A percentile compares a stretch with the other conserved stretches of the same genome.
Conservation (phyloP, 2,797 vertebrate species). For the Knipowitschia caucasica region DNA sequence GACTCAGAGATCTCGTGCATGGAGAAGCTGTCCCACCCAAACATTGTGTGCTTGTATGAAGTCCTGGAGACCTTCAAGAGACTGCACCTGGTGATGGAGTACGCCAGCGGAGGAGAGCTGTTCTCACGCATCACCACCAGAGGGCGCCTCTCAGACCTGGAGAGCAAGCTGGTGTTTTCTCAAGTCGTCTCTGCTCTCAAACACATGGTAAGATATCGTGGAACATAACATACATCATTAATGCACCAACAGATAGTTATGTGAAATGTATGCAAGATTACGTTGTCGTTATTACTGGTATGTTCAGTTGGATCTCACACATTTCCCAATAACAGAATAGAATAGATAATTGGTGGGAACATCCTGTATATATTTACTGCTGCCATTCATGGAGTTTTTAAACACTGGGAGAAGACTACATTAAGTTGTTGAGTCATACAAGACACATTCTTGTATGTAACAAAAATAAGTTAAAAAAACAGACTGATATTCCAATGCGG, state of each 20-base stretch:
- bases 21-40: slow-evolving; percentile 76
- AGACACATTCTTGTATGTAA: too few relatives aligned
- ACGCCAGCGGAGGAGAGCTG: slow-evolving; percentile 72
- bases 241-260: background rate
- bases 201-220: slow-evolving; percentile 69
- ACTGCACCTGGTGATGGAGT: slow-evolving; percentile 77
- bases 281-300: too few relatives aligned
- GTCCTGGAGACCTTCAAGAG: slow-evolving; percentile 71
- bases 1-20: slow-evolving; percentile 72
- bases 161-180: slow-evolving; percentile 72
- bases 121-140: slow-evolving; percentile 69
- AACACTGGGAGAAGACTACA: too few relatives aligned
- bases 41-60: slow-evolving; percentile 76
- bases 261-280: background rate
- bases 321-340: too few relatives aligned
- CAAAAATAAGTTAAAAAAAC: too few relatives aligned
- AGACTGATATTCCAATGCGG: too few relatives aligned
- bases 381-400: too few relatives aligned
- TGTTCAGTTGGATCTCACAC: too few relatives aligned
- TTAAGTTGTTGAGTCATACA: too few relatives aligned
- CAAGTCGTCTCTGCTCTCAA: slow-evolving; percentile 75
- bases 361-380: too few relatives aligned
- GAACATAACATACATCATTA: slow-evolving; percentile 26
- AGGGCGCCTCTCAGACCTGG: slow-evolving; percentile 70
- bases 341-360: too few relatives aligned